Evolutionary conservation across 1,140 invertebrate species (phyloP).

Genomic region (Arctopsyche grandis): DNA sequence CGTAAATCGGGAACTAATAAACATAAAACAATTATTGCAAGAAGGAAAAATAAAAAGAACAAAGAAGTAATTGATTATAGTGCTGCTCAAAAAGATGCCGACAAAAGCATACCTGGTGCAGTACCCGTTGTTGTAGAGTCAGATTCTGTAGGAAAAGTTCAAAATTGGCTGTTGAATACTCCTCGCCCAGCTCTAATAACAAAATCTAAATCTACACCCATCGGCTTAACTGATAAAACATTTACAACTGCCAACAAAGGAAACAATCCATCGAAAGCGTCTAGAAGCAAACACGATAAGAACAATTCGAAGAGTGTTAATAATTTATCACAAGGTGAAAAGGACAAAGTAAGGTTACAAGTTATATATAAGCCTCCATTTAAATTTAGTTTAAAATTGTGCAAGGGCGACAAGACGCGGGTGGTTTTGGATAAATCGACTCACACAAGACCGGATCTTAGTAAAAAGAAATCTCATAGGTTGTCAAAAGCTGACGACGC

Average conservation of each 20-base stretch:
- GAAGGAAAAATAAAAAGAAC: conserved; percentile 56
- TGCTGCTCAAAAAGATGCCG: conserved; percentile 68
- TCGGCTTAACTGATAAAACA: conserved; percentile 68
- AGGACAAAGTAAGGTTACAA: conserved; percentile 78
- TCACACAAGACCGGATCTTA: conserved; percentile 62
- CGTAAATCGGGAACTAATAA: conserved; percentile 49
- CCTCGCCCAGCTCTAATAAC: conserved; percentile 67
- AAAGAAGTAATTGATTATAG: conserved; percentile 86
- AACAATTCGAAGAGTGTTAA: conserved; percentile 65
- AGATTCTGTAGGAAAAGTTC: conserved; percentile 83
- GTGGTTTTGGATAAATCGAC: conserved; percentile 65
- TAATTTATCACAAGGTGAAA: conserved; percentile 66
- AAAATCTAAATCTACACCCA: conserved; percentile 79
- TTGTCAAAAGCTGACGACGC: conserved; percentile 29
- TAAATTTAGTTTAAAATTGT: conserved; percentile 82
- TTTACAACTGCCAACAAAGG: conserved; percentile 56
- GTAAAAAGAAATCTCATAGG: conserved; percentile 58
- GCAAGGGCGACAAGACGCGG: conserved; percentile 70
- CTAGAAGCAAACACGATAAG: conserved; percentile 53
- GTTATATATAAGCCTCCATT: conserved; percentile 88
- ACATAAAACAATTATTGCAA: conserved; percentile 52
- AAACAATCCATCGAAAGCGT: conserved; percentile 55
- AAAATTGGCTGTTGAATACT: conserved; percentile 84
- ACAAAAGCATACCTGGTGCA: conserved; percentile 58
- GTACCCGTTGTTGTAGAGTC: conserved; percentile 60